A percentile compares a stretch with the other conserved stretches of the same genome.
Evolutionary conservation across 2,113 vertebrate genomes (phyloP).

Genomic region (Columba janthina): DNA sequence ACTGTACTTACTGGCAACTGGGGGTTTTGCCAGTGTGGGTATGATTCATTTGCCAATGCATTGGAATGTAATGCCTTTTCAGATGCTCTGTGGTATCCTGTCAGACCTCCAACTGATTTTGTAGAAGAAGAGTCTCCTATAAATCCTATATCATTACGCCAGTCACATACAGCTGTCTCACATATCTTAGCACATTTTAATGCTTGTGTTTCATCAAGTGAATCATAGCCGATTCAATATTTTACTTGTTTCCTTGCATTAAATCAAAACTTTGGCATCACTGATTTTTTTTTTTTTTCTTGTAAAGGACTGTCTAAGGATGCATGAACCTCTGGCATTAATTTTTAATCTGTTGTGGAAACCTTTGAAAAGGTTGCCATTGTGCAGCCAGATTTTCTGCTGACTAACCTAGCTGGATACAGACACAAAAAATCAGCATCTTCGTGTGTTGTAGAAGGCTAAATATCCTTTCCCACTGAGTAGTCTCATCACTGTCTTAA

Average conservation of each 20-base stretch:
- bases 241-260: not conserved
- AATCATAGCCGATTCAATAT: not conserved
- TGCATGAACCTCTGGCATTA: not conserved
- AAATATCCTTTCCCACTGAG: constrained; percentile 1
- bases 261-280: not conserved
- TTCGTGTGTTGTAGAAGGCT: not conserved
- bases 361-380: not conserved
- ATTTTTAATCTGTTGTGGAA: not conserved
- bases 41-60: not conserved
- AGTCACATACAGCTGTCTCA: not conserved
- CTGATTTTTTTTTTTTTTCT: not conserved
- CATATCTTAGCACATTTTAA: not conserved
- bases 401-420: not conserved
- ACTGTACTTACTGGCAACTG: not conserved
- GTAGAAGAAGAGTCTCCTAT: not conserved
- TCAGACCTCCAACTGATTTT: not conserved
- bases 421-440: not conserved
- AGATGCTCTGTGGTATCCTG: not conserved
- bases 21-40: not conserved
- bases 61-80: not conserved
- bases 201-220: not conserved
- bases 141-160: not conserved
- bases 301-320: not conserved
- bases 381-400: not conserved
- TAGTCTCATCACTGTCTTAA: not conserved